phyloP scores from a whole-genome alignment of 2,113 vertebrate species.

The Uropsilus gracilis region DNA sequence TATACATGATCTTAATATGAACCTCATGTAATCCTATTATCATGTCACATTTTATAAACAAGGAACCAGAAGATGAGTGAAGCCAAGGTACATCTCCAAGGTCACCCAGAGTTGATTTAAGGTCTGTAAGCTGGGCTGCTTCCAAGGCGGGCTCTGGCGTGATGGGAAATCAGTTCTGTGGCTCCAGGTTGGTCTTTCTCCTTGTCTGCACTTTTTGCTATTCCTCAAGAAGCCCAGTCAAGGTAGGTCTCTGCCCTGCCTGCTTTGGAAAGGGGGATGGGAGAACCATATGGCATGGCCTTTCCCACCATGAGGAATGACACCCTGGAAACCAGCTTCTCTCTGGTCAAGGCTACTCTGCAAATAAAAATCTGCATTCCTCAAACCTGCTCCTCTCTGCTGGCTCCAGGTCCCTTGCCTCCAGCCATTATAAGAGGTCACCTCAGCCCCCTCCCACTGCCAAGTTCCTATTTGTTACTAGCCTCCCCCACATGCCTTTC shows the following conservation, averaged over 20 bases:
- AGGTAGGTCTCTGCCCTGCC: not conserved
- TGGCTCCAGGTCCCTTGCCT: not conserved
- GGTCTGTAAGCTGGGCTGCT: not conserved
- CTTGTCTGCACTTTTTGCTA: not conserved
- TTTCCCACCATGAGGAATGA: conserved; percentile 30
- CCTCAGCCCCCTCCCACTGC: not conserved
- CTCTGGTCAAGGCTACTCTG: not conserved
- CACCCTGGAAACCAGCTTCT: not conserved
- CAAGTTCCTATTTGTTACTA: not conserved
- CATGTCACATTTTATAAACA: conserved; percentile 1
- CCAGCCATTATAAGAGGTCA: not conserved
- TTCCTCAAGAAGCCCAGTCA: not conserved
- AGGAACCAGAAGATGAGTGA: not conserved
- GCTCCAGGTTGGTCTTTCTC: not conserved
- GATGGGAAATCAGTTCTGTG: not conserved
- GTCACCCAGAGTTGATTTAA: not conserved
- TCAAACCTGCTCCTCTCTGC: not conserved
- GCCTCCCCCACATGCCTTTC: not conserved
- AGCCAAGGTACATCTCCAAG: not conserved
- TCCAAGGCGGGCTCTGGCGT: not conserved
- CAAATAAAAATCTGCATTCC: not conserved
- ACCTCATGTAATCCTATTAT: not conserved
- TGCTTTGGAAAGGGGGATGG: not conserved
- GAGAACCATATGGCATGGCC: not conserved
- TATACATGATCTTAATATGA: not conserved